Conservation (phyloP, 2,113 vertebrate genomes). For the Embiotoca jacksoni region DNA sequence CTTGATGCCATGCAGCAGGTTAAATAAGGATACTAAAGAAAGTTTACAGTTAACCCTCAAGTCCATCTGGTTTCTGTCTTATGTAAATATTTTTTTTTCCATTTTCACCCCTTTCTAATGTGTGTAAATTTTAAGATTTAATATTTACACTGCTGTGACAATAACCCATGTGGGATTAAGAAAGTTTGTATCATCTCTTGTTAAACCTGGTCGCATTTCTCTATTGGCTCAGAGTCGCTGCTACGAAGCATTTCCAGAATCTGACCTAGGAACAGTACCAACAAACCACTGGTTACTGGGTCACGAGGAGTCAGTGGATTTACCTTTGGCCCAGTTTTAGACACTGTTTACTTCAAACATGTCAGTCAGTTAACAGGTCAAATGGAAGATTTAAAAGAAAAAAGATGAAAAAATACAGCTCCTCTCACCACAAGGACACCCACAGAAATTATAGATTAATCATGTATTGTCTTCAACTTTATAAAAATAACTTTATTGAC, state of each 20-base stretch:
- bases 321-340: constrained; percentile 31
- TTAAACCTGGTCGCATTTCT: neutral
- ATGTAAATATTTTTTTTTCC: no score
- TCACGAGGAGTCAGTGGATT: constrained; percentile 21
- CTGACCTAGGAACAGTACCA: neutral
- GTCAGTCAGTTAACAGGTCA: constrained; percentile 1
- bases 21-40: neutral
- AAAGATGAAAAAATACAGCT: neutral
- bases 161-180: neutral
- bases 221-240: neutral
- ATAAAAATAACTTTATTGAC: no score
- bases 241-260: neutral
- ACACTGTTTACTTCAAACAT: constrained; percentile 11
- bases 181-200: neutral
- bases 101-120: no score
- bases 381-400: no score
- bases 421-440: neutral
- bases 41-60: neutral
- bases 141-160: neutral
- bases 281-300: constrained; percentile 18
- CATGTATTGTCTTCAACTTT: neutral
- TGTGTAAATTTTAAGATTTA: no score
- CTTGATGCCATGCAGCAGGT: neutral
- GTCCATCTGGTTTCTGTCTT: neutral
- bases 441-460: neutral